Evolutionary conservation across 1,140 invertebrate genomes (phyloP), one percentile per base, ranked within the genome.

Genomic region (Camponotus vicinus): DNA sequence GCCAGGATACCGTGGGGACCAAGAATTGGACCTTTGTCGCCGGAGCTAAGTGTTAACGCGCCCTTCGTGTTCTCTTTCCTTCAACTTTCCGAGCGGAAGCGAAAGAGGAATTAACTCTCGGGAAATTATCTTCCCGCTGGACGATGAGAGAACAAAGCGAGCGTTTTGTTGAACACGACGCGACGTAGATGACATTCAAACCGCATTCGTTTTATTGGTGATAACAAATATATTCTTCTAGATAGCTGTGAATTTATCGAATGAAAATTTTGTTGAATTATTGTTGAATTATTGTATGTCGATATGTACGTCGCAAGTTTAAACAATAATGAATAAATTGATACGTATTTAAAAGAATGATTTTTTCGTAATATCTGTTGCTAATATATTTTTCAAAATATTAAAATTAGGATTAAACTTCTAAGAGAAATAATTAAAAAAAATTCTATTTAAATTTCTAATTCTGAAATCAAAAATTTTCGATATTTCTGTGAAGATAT

Each of bases 1-100:
- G 79, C 77, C 86, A 90, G 91, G 92, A 92, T 88, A 85, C 85
- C 86, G 75, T 89, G 69, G 88, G 78, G 90, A 88, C 85, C 85
- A 89, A 92, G 89, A 94, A 94, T 94, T 94, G 91, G 91, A 94
- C 92, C 92, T 94, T 94, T 93, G 93, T 94, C 91, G 90, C 76
- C 45, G 71, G 76, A 82, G 85, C 88, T 91, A 92, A 94, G 93
- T 92, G 92, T 94, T 94, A 94, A 94, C 92, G 90, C 88, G 87
- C 91, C 92, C 91, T 93, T 92, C 78, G 79, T 45, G 88, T 76
- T 82, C 55, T 71, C 84, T 64, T 76, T 59, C 64, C 63, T n/a
- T 40, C 67, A 45, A 45, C 42, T 61, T 77, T 21, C 52, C 66
- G 40, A 66, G 82, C 84, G 73, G 57, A 85, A 73, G 71, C 84